phyloP scores from a whole-genome alignment of 37 sponge, comb jelly and placozoan genomes.

The Hormiphora californensis region DNA sequence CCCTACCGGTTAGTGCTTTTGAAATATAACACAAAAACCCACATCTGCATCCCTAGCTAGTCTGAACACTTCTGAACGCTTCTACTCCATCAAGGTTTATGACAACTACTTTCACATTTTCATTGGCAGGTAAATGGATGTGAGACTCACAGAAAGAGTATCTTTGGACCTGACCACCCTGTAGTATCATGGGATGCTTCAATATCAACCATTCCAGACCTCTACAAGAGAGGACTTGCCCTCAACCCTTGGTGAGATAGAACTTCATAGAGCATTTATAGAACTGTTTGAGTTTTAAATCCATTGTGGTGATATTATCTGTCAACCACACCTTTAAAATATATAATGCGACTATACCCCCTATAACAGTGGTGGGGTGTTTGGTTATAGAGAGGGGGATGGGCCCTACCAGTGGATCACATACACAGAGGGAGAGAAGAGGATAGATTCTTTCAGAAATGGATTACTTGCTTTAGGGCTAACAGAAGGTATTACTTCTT shows the following conservation, averaged over 20 bases:
- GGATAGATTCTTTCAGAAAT: not conserved
- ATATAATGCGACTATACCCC: not conserved
- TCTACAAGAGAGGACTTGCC: not conserved
- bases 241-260: constrained; percentile 27
- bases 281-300: too few relatives aligned
- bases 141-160: not conserved
- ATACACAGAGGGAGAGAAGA: not conserved
- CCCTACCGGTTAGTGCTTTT: not conserved
- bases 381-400: not conserved
- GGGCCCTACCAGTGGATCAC: constrained; percentile 27
- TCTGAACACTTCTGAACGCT: not conserved
- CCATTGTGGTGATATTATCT: too few relatives aligned
- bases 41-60: not conserved
- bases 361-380: constrained; percentile 26
- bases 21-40: not conserved
- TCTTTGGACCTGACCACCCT: not conserved
- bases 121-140: not conserved
- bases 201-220: not conserved
- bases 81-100: not conserved
- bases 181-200: not conserved
- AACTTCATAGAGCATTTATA: too few relatives aligned
- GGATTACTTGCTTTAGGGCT: not conserved
- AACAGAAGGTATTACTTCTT: too few relatives aligned
- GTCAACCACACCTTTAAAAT: not conserved
- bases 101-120: not conserved